Percentiles rank a stretch among this genome's conserved stretches.
These are phyloP conservation scores for Stercorarius parasiticus DNA, from an alignment of 2,113 vertebrate species.

Conservation along the genomic window DNA sequence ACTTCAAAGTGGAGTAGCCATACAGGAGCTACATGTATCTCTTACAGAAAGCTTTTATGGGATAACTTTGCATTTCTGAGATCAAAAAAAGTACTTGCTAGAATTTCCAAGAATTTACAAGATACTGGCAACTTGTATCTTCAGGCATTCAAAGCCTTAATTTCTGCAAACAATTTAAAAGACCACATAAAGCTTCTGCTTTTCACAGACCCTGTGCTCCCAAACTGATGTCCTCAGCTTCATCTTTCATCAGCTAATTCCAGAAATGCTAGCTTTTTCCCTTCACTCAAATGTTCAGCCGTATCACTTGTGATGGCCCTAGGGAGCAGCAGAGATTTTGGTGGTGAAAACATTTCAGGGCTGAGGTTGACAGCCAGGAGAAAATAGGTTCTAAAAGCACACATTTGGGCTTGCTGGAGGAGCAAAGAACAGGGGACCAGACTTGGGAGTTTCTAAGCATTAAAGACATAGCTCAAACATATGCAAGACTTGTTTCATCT, in stretches of 20 bases:
- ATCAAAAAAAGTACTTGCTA: neutral
- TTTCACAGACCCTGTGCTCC: neutral
- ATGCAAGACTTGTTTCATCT: neutral
- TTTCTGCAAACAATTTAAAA: neutral
- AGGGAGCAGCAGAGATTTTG: fast-evolving
- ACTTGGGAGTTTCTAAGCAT: neutral
- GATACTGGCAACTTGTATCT: neutral
- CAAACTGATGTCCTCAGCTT: neutral
- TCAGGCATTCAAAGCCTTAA: neutral
- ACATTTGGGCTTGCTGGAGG: neutral
- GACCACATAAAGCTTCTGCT: neutral
- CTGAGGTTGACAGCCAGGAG: neutral
- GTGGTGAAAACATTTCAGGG: neutral
- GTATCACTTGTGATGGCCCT: no score
- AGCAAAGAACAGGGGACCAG: neutral
- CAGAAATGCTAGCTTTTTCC: neutral
- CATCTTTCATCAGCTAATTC: neutral
- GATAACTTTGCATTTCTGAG: neutral
- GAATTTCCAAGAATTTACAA: neutral
- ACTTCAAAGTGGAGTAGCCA: neutral
- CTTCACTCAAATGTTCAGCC: neutral
- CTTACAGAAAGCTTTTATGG: neutral
- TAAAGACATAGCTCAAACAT: neutral
- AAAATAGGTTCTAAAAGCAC: neutral
- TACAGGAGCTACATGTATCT: neutral